Base-by-base conservation (phyloP, 2,888 invertebrate genomes). In the Agelastica alni region DNA sequence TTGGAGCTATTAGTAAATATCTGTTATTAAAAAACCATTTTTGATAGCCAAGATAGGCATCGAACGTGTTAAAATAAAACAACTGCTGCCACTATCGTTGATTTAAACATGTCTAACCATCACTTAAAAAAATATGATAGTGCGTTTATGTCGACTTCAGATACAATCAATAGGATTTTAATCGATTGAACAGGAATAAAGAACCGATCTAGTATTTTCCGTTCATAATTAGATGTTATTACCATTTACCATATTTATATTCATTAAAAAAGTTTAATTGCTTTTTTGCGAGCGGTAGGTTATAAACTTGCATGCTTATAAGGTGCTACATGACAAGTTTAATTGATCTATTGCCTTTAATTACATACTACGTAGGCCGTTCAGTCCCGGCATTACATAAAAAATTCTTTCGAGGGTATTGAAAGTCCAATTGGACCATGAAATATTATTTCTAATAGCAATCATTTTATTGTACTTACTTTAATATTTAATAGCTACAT, bases 141-240 rank as follows among this genome's bases (percentile, higher is more conserved):
- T 62, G 60, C 60, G 56, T 63, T 64, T 59, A 61, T 55, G 51
- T 31, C 55, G 48, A 45, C 60, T 14, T 51, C 45, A 59, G 65
- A 67, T 68, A 67, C 62, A 59, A 68, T 69, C 66, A 61, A 65
- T 68, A 68, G 56, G 55, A 59, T 62, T 64, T 62, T 65, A 65
- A 67, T 65, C 64, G 62, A 61, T 58, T 62, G 59, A 53, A 60
- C 54, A 26, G 55, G 48, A 58, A 54, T 59, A 60, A 61, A 59
- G 57, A 58, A 53, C 41, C 48, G 48, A 53, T 53, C 54, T 46
- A 13, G 36, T 39, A 48, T 53, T 47, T 39, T 39, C 55, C 43
- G 22, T 36, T 37, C 36, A 52, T 59, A 59, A 56, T 59, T 54
- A 59, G 47, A 43, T 18, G 56, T 53, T 58, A 56, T 56, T 58